Evolutionary conservation across 2,113 vertebrate species (phyloP).

Genomic region (Trachemys scripta): DNA sequence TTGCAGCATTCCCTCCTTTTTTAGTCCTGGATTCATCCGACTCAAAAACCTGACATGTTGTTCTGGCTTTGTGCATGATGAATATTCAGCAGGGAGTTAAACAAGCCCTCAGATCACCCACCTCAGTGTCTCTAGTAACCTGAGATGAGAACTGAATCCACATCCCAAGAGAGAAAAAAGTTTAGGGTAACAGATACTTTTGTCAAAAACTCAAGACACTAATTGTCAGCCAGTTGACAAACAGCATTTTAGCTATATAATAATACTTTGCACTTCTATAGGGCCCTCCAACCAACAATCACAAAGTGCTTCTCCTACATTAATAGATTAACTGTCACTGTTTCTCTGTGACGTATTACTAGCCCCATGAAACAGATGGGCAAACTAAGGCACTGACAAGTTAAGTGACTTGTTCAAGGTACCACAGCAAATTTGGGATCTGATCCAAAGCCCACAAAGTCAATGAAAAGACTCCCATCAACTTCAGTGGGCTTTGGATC

Average conservation of each 20-base stretch:
- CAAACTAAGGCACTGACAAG: background rate
- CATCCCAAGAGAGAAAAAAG: background rate
- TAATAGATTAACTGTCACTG: background rate
- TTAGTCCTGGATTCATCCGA: background rate
- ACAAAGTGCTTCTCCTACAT: background rate
- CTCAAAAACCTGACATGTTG: rapidly evolving
- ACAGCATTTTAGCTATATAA: background rate
- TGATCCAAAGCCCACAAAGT: background rate
- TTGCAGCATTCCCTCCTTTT: background rate
- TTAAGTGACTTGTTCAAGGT: background rate
- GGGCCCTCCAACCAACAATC: rapidly evolving
- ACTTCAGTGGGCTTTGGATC: background rate
- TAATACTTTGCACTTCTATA: background rate
- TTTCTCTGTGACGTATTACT: background rate
- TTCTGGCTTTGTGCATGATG: background rate
- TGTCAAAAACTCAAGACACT: rapidly evolving
- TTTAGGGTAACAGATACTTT: background rate
- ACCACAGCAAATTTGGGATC: no score
- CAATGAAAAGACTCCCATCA: background rate
- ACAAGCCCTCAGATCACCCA: background rate
- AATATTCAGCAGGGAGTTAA: background rate
- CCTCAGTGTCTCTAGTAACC: background rate
- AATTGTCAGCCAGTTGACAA: background rate
- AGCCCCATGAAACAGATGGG: background rate
- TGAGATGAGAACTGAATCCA: rapidly evolving